A percentile compares a stretch with the other conserved stretches of the same genome.
phyloP scores from a whole-genome alignment of 2,888 invertebrate genomes.

The Philonicus albiceps region DNA sequence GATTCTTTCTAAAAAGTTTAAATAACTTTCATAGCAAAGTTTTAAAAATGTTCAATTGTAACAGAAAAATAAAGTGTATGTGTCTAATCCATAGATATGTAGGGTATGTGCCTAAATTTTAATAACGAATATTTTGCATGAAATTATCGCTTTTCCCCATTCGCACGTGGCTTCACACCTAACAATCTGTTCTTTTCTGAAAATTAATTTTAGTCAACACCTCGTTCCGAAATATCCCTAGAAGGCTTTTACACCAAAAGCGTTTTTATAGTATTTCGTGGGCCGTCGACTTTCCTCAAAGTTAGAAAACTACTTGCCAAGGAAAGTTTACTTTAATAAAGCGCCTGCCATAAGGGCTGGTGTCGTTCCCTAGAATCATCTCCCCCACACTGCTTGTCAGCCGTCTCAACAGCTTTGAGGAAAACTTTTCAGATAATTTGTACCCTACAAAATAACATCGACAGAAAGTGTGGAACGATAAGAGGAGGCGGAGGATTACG shows the following conservation, averaged over 20 bases:
- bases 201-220: neutral
- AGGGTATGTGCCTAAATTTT: no score
- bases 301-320: neutral
- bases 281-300: neutral
- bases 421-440: neutral
- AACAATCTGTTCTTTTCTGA: neutral
- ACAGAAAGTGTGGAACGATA: neutral
- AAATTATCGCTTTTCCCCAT: neutral
- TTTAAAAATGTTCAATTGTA: no score
- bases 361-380: neutral
- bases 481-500: neutral
- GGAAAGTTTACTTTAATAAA: neutral
- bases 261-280: neutral
- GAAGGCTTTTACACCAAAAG: neutral
- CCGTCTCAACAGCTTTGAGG: neutral
- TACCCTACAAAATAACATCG: neutral
- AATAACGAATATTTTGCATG: no score
- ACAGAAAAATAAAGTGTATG: no score
- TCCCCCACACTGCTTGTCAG: neutral
- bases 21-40: no score
- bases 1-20: no score
- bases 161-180: neutral
- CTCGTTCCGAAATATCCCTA: neutral
- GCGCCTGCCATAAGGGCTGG: neutral
- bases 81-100: no score